Percentiles rank a stretch among this genome's conserved stretches.
These are phyloP conservation scores for Diphyllodes magnificus DNA, from an alignment of 2,113 vertebrate genomes.

Conservation along the genomic window DNA sequence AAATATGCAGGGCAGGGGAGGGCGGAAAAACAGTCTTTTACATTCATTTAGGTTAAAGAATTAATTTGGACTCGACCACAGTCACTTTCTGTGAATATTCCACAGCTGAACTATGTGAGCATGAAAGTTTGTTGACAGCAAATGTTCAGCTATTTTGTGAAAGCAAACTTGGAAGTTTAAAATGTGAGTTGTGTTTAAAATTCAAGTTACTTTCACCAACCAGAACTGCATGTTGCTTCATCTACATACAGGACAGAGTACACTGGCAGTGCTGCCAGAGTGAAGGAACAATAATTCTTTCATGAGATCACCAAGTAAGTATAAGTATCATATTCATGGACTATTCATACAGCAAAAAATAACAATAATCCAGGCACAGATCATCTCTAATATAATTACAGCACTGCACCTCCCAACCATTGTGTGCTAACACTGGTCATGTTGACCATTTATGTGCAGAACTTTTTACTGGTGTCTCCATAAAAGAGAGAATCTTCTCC, in stretches of 20 bases:
- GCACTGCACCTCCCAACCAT: background rate
- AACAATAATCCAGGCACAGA: slow-evolving; percentile 8
- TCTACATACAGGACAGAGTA: background rate
- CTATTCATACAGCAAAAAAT: slow-evolving; percentile 38
- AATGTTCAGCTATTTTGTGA: background rate
- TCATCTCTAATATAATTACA: background rate
- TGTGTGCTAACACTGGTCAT: background rate
- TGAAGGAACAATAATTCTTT: slow-evolving; percentile 40
- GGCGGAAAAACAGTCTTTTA: background rate
- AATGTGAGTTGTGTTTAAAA: background rate
- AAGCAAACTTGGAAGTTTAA: background rate
- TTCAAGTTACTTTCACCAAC: background rate
- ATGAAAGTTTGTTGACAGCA: background rate
- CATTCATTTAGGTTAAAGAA: background rate
- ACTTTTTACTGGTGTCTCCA: background rate
- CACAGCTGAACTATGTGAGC: background rate
- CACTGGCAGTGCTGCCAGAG: background rate
- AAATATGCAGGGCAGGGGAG: background rate
- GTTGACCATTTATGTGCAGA: background rate
- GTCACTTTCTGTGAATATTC: slow-evolving; percentile 1
- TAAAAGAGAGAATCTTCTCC: background rate
- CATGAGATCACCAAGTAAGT: slow-evolving; percentile 29
- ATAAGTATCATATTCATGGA: background rate
- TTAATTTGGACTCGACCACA: background rate
- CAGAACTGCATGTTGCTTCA: background rate